phyloP scores from a whole-genome alignment of 2,797 vertebrate genomes.

The Astyanax mexicanus region DNA sequence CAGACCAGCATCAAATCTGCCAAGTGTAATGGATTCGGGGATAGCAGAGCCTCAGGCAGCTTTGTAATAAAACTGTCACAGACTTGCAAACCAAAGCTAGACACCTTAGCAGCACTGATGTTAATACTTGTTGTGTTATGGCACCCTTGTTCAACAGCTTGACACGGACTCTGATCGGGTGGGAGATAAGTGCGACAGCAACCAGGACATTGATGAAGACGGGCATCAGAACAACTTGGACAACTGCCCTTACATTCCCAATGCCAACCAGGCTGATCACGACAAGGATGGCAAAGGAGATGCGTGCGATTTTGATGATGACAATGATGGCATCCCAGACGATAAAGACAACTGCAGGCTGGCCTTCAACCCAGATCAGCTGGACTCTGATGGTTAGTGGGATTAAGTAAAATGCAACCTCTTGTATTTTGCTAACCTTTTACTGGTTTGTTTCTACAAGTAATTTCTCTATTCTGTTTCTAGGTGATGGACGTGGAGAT shows the following conservation, averaged over 20 bases:
- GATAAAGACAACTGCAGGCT: slow-evolving; percentile 97
- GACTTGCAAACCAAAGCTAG: background rate
- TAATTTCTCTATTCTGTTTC: background rate
- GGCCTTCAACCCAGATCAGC: slow-evolving; percentile 91
- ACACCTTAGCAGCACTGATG: background rate
- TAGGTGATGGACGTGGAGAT: slow-evolving; percentile 95
- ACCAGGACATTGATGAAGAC: slow-evolving; percentile 97
- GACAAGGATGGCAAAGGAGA: slow-evolving; percentile 98
- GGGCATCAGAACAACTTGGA: slow-evolving; percentile 98
- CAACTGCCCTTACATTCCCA: slow-evolving; percentile 97
- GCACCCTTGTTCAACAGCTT: slow-evolving; percentile 72
- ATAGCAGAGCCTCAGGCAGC: background rate
- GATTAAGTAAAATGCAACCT: background rate
- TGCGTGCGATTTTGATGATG: slow-evolving; percentile 95
- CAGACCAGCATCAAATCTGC: slow-evolving; percentile 28
- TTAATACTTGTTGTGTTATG: slow-evolving; percentile 13
- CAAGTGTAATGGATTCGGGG: background rate
- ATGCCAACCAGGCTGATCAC: slow-evolving; percentile 96
- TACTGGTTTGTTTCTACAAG: background rate
- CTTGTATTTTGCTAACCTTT: too few species aligned
- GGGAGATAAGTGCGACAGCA: slow-evolving; percentile 95
- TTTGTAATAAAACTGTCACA: background rate
- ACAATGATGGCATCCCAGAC: slow-evolving; percentile 95
- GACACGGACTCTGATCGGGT: slow-evolving; percentile 94
- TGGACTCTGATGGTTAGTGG: slow-evolving; percentile 90